Evolutionary conservation across 1,140 invertebrate genomes (phyloP), one percentile per base, ranked within the genome.

Genomic region (Helicorthomorpha holstii): DNA sequence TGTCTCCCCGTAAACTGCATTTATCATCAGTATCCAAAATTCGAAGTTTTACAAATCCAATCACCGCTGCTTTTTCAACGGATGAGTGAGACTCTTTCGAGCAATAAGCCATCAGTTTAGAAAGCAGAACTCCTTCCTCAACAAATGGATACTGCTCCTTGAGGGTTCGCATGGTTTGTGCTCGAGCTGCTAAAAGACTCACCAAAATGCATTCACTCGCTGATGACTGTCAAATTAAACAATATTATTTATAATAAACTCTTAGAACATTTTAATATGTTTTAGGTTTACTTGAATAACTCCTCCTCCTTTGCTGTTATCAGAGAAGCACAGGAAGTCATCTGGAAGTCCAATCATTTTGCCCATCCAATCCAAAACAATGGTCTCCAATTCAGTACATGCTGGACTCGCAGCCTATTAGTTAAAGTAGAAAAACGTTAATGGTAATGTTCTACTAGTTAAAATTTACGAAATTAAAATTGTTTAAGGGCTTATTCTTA

Each of bases 11-110:
- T 12, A 99, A 73, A 16, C 84, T 81, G 61, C 85, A 92, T 54
- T 91, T 82, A 51, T 91, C 85, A 66, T 99, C 95, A 0, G 94
- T 89, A 63, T 98, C 93, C 26, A 99, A 72, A 62, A 98, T 96
- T 53, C 94, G 73, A 52, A 99, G 71, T 65, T 98, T 98, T 0
- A 98, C 93, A 63, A 98, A 94, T 57, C 82, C 85, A 58, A 99
- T 98, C 91, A 98, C 98, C 0, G 93, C 95, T 14, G 92, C 92
- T 67, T 98, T 99, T 71, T 99, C 95, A 7, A 98, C 93, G 64
- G 90, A 97, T n/a, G 92, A 97, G 68, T 99, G 96, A 24, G 94
- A 88, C 57, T 77, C 68, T 65, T 75, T 79, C 1, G 76, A 80
- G 54, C 75, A 80, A 60, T 80, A 80, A 7, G 91, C 94, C 74